phyloP scores from a whole-genome alignment of 2,888 invertebrate genomes.

The Trichacis sp. region DNA sequence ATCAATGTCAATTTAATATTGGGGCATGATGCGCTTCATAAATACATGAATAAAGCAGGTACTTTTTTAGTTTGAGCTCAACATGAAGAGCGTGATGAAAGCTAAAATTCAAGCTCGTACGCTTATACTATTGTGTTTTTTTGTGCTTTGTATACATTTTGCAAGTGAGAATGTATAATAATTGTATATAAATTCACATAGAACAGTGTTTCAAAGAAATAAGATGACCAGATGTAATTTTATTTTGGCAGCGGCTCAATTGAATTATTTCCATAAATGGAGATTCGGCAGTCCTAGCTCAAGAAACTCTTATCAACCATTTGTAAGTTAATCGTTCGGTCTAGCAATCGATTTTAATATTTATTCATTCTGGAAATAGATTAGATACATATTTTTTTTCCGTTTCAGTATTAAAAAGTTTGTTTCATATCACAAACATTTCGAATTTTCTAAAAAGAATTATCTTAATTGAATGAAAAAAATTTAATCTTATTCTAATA shows the following conservation, averaged over 20 bases:
- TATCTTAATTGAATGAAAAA: too few species aligned
- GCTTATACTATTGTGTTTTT: not conserved
- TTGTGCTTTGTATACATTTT: not conserved
- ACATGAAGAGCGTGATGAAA: not conserved
- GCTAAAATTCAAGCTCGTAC: not conserved
- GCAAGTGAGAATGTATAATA: not conserved
- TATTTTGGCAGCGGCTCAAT: not conserved
- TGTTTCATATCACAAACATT: too few species aligned
- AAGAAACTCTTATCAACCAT: not conserved
- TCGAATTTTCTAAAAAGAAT: too few species aligned
- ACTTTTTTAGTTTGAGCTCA: not conserved
- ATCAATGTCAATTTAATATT: not conserved
- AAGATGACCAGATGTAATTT: not conserved
- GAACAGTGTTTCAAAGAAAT: not conserved
- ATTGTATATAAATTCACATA: too few species aligned
- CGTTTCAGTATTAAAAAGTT: too few species aligned
- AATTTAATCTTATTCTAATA: too few species aligned
- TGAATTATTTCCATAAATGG: not conserved
- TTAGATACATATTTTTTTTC: too few species aligned
- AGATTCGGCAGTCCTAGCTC: not conserved
- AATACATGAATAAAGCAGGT: not conserved
- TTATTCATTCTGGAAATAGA: too few species aligned
- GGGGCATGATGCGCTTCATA: not conserved
- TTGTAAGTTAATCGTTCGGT: not conserved
- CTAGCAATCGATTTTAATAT: too few species aligned